Conservation (phyloP, 2,113 vertebrate species). For the Felis chaus region DNA sequence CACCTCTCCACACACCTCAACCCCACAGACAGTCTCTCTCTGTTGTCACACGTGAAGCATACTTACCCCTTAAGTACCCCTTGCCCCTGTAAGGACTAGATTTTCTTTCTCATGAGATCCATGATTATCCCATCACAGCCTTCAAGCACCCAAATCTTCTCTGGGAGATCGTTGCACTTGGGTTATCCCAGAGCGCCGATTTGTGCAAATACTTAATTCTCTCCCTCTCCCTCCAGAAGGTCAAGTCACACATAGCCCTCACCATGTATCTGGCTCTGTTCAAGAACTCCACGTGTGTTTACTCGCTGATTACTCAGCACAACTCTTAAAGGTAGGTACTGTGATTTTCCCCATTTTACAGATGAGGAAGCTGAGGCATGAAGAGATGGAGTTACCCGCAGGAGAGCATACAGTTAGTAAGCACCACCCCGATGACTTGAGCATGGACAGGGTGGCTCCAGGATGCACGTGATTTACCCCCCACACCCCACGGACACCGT, state of each 20-base stretch:
- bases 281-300: neutral
- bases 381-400: neutral
- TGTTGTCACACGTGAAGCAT: neutral
- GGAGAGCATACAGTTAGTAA: neutral
- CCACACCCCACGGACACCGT: neutral
- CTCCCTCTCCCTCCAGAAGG: neutral
- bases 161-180: neutral
- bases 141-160: neutral
- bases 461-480: rapidly evolving
- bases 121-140: too few relatives aligned
- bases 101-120: neutral
- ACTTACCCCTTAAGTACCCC: too few relatives aligned
- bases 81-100: neutral
- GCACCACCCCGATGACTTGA: neutral
- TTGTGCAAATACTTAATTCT: neutral
- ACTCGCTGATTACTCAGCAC: neutral
- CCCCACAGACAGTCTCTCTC: too few relatives aligned
- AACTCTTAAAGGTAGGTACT: neutral
- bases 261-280: neutral
- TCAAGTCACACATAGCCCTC: neutral
- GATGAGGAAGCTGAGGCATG: neutral
- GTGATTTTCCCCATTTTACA: neutral
- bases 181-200: neutral
- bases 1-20: too few relatives aligned
- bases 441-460: too few relatives aligned